These are phyloP conservation scores for Resseliella maxima DNA, from an alignment of 2,888 invertebrate species.

Conservation along the genomic window DNA sequence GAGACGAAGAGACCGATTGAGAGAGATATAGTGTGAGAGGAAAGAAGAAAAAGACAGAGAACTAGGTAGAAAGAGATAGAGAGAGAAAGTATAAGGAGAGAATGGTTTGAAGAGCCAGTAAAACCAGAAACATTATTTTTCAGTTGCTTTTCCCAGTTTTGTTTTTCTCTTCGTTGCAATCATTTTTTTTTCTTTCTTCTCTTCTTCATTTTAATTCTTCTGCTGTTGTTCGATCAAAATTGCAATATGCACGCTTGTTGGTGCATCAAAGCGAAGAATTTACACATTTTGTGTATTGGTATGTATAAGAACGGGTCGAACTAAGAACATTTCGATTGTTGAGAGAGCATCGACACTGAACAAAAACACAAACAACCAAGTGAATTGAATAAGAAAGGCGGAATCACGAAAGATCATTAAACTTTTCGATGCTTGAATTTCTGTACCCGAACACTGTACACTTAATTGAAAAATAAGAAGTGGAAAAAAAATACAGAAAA, in stretches of 20 bases:
- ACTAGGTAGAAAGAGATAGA: not conserved
- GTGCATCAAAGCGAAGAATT: conserved; percentile 28
- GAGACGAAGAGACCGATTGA: no score
- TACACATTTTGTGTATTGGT: no score
- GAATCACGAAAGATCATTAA: conserved; percentile 50
- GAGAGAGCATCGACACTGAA: conserved; percentile 42
- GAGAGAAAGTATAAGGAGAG: not conserved
- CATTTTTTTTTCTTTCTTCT: not conserved
- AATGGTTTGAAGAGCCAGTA: not conserved
- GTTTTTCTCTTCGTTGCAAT: not conserved
- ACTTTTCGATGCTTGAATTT: conserved; percentile 42
- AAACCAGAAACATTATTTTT: not conserved
- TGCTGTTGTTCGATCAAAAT: not conserved
- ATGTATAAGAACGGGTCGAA: not conserved
- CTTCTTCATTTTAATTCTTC: no score
- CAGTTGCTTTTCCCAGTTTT: conserved; percentile 6
- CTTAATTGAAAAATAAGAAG: not conserved
- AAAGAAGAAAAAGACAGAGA: not conserved
- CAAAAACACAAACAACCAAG: conserved; percentile 19
- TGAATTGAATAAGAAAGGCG: not conserved
- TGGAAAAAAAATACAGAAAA: not conserved
- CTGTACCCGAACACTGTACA: not conserved
- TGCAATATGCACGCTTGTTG: conserved; percentile 37
- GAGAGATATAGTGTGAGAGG: no score
- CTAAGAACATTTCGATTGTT: conserved; percentile 12